Conservation (phyloP, 2,888 invertebrate species). For the Latrodectus elegans region DNA sequence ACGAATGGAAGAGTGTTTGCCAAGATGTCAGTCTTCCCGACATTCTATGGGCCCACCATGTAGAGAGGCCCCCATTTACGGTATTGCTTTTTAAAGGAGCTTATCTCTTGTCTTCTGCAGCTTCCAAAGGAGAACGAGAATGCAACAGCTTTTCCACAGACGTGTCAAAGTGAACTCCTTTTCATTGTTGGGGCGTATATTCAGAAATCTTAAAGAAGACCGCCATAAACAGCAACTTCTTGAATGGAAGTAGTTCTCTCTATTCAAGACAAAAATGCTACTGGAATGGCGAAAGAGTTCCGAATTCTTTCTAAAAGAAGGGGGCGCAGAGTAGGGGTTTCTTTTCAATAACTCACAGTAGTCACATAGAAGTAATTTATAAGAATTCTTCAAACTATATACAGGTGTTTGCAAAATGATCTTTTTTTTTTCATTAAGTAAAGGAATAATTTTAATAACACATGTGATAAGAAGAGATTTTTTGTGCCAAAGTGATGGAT, state of each 20-base stretch:
- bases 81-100: conserved; percentile 29
- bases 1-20: conserved; percentile 57
- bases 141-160: background rate
- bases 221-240: background rate
- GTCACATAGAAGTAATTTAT: no score
- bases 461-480: no score
- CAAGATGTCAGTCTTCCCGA: conserved; percentile 46
- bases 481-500: no score
- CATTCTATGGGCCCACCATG: conserved; percentile 41
- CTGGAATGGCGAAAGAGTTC: no score
- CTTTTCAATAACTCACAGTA: no score
- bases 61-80: conserved; percentile 16
- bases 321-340: no score
- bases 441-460: no score
- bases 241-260: background rate
- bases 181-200: background rate
- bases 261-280: no score
- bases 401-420: no score
- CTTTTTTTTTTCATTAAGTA: no score
- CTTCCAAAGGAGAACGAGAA: background rate
- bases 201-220: background rate
- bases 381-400: no score
- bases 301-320: no score
- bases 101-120: conserved; percentile 25
- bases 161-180: conserved; percentile 2